Evolutionary conservation across 2,888 invertebrate species (phyloP).

Genomic region (Arenicola marina): DNA sequence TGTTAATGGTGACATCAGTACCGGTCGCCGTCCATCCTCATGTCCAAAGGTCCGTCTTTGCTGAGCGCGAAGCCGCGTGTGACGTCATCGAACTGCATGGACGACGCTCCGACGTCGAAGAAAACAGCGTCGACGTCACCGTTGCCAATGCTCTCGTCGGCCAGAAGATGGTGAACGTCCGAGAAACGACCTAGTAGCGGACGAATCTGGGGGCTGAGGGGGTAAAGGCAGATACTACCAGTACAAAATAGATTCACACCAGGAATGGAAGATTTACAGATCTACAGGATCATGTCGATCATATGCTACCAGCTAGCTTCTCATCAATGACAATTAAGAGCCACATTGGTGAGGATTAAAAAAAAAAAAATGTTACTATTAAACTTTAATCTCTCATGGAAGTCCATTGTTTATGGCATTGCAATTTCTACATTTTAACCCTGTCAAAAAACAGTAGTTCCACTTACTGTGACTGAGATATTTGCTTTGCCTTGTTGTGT

Average conservation of each 20-base stretch:
- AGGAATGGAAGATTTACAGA: too few species aligned
- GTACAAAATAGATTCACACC: not conserved
- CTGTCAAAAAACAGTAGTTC: not conserved
- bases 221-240: constrained; percentile 4
- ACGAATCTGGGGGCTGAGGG: constrained; percentile 63
- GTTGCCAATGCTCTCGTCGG: constrained; percentile 65
- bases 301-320: too few species aligned
- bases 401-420: too few species aligned
- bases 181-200: constrained; percentile 89
- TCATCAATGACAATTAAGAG: not conserved
- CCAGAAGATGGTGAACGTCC: constrained; percentile 75
- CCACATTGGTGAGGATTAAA: not conserved
- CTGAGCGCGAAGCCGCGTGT: constrained; percentile 84
- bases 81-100: constrained; percentile 87
- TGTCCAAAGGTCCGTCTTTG: constrained; percentile 83
- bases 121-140: constrained; percentile 81
- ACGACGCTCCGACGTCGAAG: constrained; percentile 93
- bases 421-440: not conserved
- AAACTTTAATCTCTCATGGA: too few species aligned
- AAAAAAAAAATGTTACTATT: not conserved
- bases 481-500: constrained; percentile 69
- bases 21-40: constrained; percentile 88
- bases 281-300: too few species aligned
- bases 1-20: too few species aligned
- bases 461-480: constrained; percentile 56